phyloP scores from a whole-genome alignment of 2,888 invertebrate genomes.

The Coronaproctus castanopsis region DNA sequence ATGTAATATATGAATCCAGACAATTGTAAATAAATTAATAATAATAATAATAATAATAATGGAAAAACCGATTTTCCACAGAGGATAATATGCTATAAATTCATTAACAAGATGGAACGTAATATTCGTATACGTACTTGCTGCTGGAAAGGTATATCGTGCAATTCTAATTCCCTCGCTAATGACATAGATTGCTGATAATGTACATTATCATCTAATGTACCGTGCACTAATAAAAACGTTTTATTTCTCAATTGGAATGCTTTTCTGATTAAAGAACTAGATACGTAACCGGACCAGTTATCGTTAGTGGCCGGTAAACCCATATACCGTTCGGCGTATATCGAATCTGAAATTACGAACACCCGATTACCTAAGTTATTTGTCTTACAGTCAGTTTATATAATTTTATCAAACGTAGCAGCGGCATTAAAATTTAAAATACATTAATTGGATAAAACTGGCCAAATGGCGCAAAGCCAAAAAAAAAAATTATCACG shows the following conservation, averaged over 20 bases:
- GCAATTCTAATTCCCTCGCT: slow-evolving; percentile 61
- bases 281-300: slow-evolving; percentile 45
- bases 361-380: not conserved
- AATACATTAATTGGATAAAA: too few relatives aligned
- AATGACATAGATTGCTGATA: slow-evolving; percentile 90
- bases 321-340: slow-evolving; percentile 93
- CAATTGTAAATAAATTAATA: too few relatives aligned
- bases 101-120: too few relatives aligned
- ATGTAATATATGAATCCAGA: too few relatives aligned
- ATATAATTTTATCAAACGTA: too few relatives aligned
- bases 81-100: too few relatives aligned
- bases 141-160: slow-evolving; percentile 74
- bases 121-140: slow-evolving; percentile 67
- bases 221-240: slow-evolving; percentile 83
- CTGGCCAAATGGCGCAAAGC: too few relatives aligned
- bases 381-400: too few relatives aligned
- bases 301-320: slow-evolving; percentile 51
- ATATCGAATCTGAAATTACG: slow-evolving; percentile 65
- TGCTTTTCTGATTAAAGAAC: slow-evolving; percentile 51
- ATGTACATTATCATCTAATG: slow-evolving; percentile 88
- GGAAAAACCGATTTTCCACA: too few relatives aligned
- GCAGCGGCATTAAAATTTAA: too few relatives aligned
- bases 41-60: not conserved
- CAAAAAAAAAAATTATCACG: too few relatives aligned
- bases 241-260: slow-evolving; percentile 47